Conservation (phyloP, 2,888 invertebrate genomes). For the Limnephilus lunatus region DNA sequence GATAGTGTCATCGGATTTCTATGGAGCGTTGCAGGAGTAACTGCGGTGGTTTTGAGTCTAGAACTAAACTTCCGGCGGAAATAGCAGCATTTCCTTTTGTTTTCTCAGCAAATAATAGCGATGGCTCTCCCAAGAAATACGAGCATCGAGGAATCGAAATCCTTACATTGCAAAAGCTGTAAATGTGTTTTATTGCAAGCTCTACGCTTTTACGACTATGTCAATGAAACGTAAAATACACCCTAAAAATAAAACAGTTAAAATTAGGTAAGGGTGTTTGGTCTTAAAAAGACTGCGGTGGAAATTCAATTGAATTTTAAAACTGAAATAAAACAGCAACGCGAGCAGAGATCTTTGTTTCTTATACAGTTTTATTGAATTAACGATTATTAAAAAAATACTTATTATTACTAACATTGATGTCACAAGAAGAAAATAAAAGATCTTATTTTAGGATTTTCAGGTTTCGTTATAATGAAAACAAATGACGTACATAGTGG, state of each 20-base stretch:
- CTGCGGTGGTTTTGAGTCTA: constrained; percentile 4
- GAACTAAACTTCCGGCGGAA: constrained; percentile 27
- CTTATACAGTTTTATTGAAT: too few relatives aligned
- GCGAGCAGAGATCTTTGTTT: not conserved
- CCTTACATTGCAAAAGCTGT: not conserved
- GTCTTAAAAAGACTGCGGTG: not conserved
- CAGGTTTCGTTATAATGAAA: too few relatives aligned
- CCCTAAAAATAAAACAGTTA: not conserved
- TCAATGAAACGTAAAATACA: not conserved
- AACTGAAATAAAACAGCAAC: not conserved
- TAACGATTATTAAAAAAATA: too few relatives aligned
- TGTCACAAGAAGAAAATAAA: too few relatives aligned
- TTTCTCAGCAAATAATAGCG: constrained; percentile 18
- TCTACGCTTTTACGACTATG: not conserved
- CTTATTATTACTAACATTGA: too few relatives aligned
- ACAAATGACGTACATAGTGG: too few relatives aligned
- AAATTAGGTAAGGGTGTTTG: not conserved
- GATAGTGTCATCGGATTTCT: constrained; percentile 38
- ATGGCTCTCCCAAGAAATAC: not conserved
- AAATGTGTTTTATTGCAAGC: not conserved
- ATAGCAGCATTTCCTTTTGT: constrained; percentile 42
- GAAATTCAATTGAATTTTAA: not conserved
- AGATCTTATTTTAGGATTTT: too few relatives aligned
- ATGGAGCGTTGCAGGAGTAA: not conserved
- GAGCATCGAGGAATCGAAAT: constrained; percentile 12